These are phyloP conservation scores for Notodonta dromedarius DNA, from an alignment of 2,888 invertebrate species.

Conservation along the genomic window DNA sequence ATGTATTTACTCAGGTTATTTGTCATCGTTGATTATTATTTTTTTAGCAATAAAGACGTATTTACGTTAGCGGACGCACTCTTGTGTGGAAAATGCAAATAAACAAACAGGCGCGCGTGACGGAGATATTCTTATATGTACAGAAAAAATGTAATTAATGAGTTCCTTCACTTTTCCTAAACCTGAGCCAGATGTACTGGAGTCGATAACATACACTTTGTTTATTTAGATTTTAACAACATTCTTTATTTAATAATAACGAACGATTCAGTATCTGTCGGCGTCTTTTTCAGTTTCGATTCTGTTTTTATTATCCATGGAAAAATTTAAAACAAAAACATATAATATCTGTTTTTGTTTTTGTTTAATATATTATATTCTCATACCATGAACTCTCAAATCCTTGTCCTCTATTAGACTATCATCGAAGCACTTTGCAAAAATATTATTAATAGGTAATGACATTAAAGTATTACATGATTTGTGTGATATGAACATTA, in stretches of 20 bases:
- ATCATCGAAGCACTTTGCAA: background rate
- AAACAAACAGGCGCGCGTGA: constrained; percentile 13
- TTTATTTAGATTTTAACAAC: background rate
- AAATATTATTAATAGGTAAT: too few species aligned
- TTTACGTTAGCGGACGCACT: background rate
- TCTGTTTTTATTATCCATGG: too few species aligned
- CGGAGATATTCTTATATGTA: constrained; percentile 8
- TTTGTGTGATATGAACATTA: too few species aligned
- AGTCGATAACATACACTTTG: background rate
- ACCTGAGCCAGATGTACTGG: constrained; percentile 17
- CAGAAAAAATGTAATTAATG: constrained; percentile 15
- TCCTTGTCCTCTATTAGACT: background rate
- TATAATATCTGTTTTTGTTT: too few species aligned
- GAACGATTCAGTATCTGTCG: too few species aligned
- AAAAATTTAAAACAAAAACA: too few species aligned
- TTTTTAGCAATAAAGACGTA: background rate
- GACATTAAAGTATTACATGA: too few species aligned
- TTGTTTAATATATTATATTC: too few species aligned
- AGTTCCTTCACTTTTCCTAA: constrained; percentile 21
- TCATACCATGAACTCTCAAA: background rate
- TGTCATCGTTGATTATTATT: background rate
- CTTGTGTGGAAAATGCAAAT: constrained; percentile 7
- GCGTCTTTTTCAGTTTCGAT: too few species aligned
- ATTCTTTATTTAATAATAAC: too few species aligned
- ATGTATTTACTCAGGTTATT: constrained; percentile 1